phyloP scores from a whole-genome alignment of 2,888 invertebrate species.

The Acanthosepion lycidas region DNA sequence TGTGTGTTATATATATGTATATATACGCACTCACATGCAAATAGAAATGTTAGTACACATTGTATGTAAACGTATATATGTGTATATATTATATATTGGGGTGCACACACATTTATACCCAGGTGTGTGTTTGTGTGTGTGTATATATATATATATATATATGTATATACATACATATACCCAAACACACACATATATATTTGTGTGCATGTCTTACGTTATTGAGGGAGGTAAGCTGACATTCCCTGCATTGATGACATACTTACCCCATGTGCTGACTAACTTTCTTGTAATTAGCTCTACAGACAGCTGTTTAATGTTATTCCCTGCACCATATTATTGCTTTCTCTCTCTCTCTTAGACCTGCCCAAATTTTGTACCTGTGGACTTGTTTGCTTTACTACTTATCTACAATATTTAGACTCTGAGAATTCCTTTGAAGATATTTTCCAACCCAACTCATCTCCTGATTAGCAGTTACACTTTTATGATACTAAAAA shows the following conservation, averaged over 20 bases:
- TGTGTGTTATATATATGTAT: too few relatives aligned
- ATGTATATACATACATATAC: not conserved
- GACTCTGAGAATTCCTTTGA: not conserved
- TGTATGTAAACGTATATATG: too few relatives aligned
- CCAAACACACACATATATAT: not conserved
- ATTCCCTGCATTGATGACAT: slow-evolving; percentile 17
- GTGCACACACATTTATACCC: too few relatives aligned
- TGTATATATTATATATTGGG: too few relatives aligned
- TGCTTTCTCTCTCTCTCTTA: not conserved
- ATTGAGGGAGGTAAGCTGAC: not conserved
- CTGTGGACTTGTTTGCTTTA: not conserved
- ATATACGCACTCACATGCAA: too few relatives aligned
- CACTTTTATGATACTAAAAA: too few relatives aligned
- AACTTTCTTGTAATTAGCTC: not conserved
- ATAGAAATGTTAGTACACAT: too few relatives aligned
- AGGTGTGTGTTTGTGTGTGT: too few relatives aligned
- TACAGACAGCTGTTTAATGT: slow-evolving; percentile 21
- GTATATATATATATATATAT: not conserved
- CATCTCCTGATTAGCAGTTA: not conserved
- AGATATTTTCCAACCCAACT: not conserved
- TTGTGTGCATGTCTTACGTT: not conserved
- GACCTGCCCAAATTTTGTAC: not conserved
- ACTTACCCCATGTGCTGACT: not conserved
- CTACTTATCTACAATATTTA: not conserved
- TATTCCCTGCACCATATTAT: not conserved